phyloP scores from a whole-genome alignment of 2,888 invertebrate species.

The Timema cristinae region DNA sequence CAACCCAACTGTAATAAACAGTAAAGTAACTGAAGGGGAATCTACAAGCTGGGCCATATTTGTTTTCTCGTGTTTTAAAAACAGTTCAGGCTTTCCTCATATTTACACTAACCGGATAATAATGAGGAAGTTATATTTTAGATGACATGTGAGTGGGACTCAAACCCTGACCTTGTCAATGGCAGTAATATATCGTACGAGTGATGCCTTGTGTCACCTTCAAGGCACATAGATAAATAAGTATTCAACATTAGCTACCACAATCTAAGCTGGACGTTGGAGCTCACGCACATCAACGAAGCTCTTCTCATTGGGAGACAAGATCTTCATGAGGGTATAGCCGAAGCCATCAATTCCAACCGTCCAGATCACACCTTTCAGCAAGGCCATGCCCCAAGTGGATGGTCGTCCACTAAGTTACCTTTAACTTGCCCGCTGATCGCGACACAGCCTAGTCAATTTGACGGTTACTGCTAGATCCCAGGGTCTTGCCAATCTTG shows the following conservation, averaged over 20 bases:
- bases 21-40: too few relatives aligned
- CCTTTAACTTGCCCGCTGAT: conserved; percentile 51
- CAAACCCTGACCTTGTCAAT: too few relatives aligned
- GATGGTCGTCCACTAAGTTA: conserved; percentile 29
- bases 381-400: conserved; percentile 19
- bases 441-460: conserved; percentile 56
- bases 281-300: conserved; percentile 38
- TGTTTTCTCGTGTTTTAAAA: too few relatives aligned
- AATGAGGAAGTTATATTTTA: too few relatives aligned
- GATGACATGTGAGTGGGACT: too few relatives aligned
- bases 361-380: conserved; percentile 49
- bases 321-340: conserved; percentile 55
- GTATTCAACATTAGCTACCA: not conserved
- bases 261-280: not conserved
- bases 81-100: too few relatives aligned
- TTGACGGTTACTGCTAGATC: conserved; percentile 39
- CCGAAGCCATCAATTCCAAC: conserved; percentile 57
- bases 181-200: too few relatives aligned
- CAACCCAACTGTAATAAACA: too few relatives aligned
- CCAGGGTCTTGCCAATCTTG: conserved; percentile 58
- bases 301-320: conserved; percentile 50
- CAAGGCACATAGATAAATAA: too few relatives aligned
- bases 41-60: too few relatives aligned
- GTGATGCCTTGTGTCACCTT: too few relatives aligned
- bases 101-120: too few relatives aligned